These are phyloP conservation scores for Buathra laborator DNA, from an alignment of 2,888 invertebrate species.

Conservation along the genomic window DNA sequence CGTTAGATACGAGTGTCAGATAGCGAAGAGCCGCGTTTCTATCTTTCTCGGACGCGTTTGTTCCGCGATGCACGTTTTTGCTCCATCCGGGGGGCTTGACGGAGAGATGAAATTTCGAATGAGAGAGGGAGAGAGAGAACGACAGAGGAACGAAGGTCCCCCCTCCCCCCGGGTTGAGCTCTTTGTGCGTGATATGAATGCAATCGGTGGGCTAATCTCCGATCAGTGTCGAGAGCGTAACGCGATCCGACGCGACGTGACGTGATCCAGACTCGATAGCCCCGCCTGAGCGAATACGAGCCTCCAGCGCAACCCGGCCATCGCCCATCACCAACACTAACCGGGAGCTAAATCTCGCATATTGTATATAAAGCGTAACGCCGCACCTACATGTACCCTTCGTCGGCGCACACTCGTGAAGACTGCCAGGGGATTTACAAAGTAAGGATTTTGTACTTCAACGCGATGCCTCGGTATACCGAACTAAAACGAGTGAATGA, in stretches of 20 bases:
- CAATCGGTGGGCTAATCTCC: constrained; percentile 84
- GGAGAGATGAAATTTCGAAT: constrained; percentile 74
- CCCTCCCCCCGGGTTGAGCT: constrained; percentile 72
- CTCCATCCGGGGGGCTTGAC: constrained; percentile 69
- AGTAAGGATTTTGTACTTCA: constrained; percentile 50
- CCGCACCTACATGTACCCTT: constrained; percentile 28
- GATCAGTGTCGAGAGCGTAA: constrained; percentile 85
- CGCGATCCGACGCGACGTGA: constrained; percentile 84
- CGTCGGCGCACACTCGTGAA: background rate
- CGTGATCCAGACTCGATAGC: constrained; percentile 83
- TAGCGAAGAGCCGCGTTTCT: constrained; percentile 69
- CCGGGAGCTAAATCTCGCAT: constrained; percentile 18
- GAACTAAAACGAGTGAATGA: constrained; percentile 41
- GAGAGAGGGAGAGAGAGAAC: constrained; percentile 1
- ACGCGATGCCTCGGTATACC: constrained; percentile 20
- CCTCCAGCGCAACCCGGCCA: constrained; percentile 69
- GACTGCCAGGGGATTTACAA: constrained; percentile 51
- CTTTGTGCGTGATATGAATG: constrained; percentile 85
- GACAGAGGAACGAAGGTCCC: constrained; percentile 13
- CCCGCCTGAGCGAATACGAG: constrained; percentile 74
- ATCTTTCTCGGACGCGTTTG: constrained; percentile 62
- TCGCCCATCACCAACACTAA: constrained; percentile 26
- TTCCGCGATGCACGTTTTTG: constrained; percentile 56
- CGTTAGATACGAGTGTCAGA: constrained; percentile 84
- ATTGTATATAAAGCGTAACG: constrained; percentile 20